Conservation (phyloP, 2,113 vertebrate genomes). For the Embiotoca jacksoni region DNA sequence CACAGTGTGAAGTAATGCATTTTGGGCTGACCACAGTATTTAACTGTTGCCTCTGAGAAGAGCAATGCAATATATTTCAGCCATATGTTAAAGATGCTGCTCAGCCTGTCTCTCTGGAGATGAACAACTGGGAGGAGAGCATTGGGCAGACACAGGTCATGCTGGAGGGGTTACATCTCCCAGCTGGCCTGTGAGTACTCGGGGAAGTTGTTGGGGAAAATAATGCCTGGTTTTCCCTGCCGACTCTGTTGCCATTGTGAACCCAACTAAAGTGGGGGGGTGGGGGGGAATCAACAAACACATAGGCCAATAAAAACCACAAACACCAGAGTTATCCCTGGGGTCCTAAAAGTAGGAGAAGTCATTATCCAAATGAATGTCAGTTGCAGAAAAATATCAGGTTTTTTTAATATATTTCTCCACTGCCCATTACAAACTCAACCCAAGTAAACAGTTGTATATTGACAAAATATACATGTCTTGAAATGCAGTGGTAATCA, state of each 20-base stretch:
- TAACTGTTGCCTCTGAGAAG: neutral
- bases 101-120: neutral
- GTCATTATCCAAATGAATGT: slow-evolving; percentile 47
- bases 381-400: slow-evolving; percentile 7
- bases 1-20: neutral
- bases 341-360: slow-evolving; percentile 25
- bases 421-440: neutral
- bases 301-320: slow-evolving; percentile 32
- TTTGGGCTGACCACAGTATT: neutral
- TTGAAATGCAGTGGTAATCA: slow-evolving; percentile 17
- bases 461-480: slow-evolving; percentile 14
- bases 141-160: neutral
- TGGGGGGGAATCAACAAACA: slow-evolving; percentile 2
- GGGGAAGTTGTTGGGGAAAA: slow-evolving; percentile 4
- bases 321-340: neutral
- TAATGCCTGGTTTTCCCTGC: slow-evolving; percentile 1
- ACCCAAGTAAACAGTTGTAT: slow-evolving; percentile 21
- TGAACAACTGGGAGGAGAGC: slow-evolving; percentile 10
- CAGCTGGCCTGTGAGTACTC: neutral
- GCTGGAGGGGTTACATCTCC: slow-evolving; percentile 21
- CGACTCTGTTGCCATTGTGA: neutral
- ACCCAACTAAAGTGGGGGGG: neutral
- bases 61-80: slow-evolving; percentile 2
- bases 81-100: neutral
- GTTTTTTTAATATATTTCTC: slow-evolving; percentile 16